Evolutionary conservation across 2,888 invertebrate species (phyloP).

Genomic region (Orgyia antiqua): DNA sequence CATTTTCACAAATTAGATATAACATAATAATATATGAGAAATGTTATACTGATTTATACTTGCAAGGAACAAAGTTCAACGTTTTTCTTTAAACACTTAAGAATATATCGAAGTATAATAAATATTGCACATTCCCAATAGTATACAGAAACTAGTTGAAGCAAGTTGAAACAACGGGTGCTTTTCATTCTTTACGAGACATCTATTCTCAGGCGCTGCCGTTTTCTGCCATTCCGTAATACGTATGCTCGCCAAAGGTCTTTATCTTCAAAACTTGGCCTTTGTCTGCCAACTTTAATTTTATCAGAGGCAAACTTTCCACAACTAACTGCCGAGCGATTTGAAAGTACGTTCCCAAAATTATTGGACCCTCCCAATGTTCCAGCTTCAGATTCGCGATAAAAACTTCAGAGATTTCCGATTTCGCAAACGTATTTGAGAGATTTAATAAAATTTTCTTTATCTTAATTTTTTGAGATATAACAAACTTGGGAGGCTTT

Average conservation of each 20-base stretch:
- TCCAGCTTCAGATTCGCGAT: slow-evolving; percentile 20
- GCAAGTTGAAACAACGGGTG: neutral
- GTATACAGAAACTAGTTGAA: neutral
- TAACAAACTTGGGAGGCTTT: neutral
- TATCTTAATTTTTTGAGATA: slow-evolving; percentile 5
- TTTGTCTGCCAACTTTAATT: slow-evolving; percentile 52
- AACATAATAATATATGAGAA: too few species aligned
- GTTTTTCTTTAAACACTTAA: too few species aligned
- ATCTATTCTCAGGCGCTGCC: slow-evolving; percentile 2
- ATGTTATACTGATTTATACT: too few species aligned
- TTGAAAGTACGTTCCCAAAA: slow-evolving; percentile 21
- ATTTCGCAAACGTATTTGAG: slow-evolving; percentile 9
- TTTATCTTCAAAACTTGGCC: slow-evolving; percentile 57
- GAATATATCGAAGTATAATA: neutral
- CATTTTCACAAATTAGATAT: too few species aligned
- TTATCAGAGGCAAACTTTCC: slow-evolving; percentile 43
- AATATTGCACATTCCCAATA: neutral
- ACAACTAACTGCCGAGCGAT: slow-evolving; percentile 26
- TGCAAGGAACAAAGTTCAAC: too few species aligned
- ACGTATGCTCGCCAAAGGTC: slow-evolving; percentile 36
- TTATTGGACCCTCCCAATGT: slow-evolving; percentile 28
- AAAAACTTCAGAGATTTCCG: slow-evolving; percentile 19
- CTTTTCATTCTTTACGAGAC: neutral
- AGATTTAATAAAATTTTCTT: slow-evolving; percentile 8
- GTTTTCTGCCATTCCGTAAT: slow-evolving; percentile 22